Percentiles rank a stretch among this genome's conserved stretches.
phyloP scores from a whole-genome alignment of 2,888 invertebrate genomes.

The Pardosa pseudoannulata region DNA sequence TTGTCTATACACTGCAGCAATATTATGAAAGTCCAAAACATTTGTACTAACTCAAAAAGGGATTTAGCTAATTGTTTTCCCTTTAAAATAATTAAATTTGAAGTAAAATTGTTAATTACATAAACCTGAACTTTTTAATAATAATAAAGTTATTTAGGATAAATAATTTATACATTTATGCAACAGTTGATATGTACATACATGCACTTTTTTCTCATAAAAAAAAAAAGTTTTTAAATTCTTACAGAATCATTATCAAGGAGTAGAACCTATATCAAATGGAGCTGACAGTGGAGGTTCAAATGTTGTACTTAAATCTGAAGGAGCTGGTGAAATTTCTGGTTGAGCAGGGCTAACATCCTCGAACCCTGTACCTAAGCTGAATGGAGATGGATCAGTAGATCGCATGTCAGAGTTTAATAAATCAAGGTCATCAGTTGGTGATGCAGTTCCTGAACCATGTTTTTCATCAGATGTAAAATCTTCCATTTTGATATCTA shows the following conservation, averaged over 20 bases:
- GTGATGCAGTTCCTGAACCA: constrained; percentile 68
- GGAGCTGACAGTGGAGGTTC: constrained; percentile 72
- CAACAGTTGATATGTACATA: too few species aligned
- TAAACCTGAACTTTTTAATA: too few species aligned
- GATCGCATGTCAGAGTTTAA: constrained; percentile 69
- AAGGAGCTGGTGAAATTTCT: constrained; percentile 71
- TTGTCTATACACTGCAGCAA: too few species aligned
- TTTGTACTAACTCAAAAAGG: too few species aligned
- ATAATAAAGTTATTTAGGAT: too few species aligned
- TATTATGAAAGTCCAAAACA: too few species aligned
- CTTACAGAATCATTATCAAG: constrained; percentile 20
- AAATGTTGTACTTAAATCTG: constrained; percentile 69
- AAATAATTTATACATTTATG: too few species aligned
- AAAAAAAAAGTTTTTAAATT: too few species aligned
- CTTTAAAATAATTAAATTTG: too few species aligned
- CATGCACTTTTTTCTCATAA: too few species aligned
- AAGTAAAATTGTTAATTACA: too few species aligned
- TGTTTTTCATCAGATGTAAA: constrained; percentile 64
- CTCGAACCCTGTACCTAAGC: constrained; percentile 72
- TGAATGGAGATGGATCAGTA: constrained; percentile 73
- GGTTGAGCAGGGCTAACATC: constrained; percentile 72
- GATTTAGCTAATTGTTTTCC: too few species aligned
- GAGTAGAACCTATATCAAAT: constrained; percentile 67
- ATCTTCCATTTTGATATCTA: constrained; percentile 65
- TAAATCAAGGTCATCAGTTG: constrained; percentile 72